Evolutionary conservation across 2,888 invertebrate genomes (phyloP), one percentile per base, ranked within the genome.

Genomic region (Spodoptera exigua): DNA sequence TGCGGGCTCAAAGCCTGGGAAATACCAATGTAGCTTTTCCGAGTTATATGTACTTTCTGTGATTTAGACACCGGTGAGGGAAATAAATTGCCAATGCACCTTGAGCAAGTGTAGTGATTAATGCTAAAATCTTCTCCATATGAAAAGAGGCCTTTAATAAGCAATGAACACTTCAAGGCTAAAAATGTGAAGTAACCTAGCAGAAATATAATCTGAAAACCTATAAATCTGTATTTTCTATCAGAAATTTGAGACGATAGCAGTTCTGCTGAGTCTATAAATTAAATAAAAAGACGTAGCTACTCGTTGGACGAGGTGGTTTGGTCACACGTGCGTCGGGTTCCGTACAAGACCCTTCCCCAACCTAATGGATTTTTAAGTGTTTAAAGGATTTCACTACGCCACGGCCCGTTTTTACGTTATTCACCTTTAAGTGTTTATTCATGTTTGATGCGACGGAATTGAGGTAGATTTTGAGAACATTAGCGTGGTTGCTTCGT

Each of bases 321-420:
- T 57, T 57, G 37, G 55, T 36, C 66, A 54, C 61, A 67, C 60
- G 67, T 63, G 66, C 65, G 72, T 71, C 39, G 51, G 59, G 55
- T 39, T 21, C 41, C 53, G 49, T 17, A 44, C 58, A 47, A 61
- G 60, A 63, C 59, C 63, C 58, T n/a, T 54, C 47, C 59, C 49
- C 48, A 40, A 56, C 36, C 46, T 70, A 75, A 70, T 74, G 73
- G 74, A 68, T 64, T 74, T 74, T 74, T 74, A 74, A 74, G 74
- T 74, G 70, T 63, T 75, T 59, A 57, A 66, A 70, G 75, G 69
- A 60, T 71, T 68, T 58, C 47, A 72, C 34, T 47, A 56, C 47
- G 37, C 51, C 46, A 53, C 63, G 57, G 39, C 35, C 36, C 58
- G 51, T 68, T 74, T 59, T 59, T 37, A 48, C 54, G 37, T 63